Conservation (phyloP, 2,113 vertebrate species). For the Thomomys bottae region DNA sequence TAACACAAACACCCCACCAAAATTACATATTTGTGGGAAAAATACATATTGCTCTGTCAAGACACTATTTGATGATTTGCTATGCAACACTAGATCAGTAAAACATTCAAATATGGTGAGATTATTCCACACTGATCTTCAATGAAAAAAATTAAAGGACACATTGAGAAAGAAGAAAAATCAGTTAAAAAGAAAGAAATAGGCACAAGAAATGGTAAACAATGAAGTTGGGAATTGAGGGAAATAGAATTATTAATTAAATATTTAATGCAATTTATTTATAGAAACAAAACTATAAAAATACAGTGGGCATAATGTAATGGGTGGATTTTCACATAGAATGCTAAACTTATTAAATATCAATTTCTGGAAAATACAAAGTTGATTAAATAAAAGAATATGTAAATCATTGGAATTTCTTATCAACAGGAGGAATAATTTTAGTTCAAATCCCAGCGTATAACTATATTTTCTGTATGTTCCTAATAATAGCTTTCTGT, state of each 20-base stretch:
- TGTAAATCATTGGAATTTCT: neutral
- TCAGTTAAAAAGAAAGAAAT: neutral
- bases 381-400: neutral
- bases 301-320: neutral
- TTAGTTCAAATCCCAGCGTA: constrained; percentile 20
- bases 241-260: neutral
- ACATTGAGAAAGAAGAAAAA: neutral
- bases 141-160: neutral
- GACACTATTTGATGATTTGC: neutral
- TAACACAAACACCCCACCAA: neutral
- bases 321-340: neutral
- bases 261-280: neutral
- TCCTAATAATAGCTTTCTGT: neutral
- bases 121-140: neutral
- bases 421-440: neutral
- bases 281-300: neutral
- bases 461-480: constrained; percentile 58
- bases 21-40: neutral
- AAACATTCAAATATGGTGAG: neutral
- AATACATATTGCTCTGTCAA: neutral
- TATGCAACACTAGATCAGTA: neutral
- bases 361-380: constrained; percentile 11
- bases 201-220: neutral
- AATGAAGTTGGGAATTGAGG: neutral
- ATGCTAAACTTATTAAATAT: neutral